Conservation (phyloP, 2,797 vertebrate genomes). For the Gobionotothen gibberifrons region DNA sequence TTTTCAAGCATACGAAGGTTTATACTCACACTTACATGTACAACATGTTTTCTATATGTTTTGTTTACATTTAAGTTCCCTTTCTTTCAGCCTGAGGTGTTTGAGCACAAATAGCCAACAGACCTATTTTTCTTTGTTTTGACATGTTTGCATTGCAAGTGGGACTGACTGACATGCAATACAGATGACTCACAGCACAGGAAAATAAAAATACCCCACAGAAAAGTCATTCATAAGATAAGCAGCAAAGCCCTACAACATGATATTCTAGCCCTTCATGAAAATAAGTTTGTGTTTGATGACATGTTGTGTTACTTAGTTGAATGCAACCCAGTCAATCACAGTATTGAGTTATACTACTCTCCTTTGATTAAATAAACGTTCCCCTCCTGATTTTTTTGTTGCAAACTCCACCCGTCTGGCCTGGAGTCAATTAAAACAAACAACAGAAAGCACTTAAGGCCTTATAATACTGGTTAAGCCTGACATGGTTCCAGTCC, state of each 20-base stretch:
- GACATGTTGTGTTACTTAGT: background rate
- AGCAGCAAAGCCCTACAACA: background rate
- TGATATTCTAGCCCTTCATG: background rate
- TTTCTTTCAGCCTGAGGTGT: background rate
- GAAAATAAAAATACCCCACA: background rate
- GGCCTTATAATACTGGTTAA: background rate
- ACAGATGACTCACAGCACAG: background rate
- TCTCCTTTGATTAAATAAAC: background rate
- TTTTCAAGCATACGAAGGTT: background rate
- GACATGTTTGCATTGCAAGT: background rate
- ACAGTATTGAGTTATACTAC: background rate
- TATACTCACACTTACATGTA: too few relatives aligned
- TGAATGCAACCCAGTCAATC: conserved; percentile 3
- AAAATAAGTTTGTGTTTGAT: background rate
- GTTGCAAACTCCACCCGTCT: conserved; percentile 27
- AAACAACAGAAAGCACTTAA: conserved; percentile 13
- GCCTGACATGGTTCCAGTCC: background rate
- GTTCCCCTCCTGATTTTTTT: conserved; percentile 6
- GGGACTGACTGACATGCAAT: background rate
- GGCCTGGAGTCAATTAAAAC: conserved; percentile 16
- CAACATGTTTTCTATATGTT: background rate
- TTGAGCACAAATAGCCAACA: background rate
- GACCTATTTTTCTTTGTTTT: background rate
- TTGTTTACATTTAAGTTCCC: background rate
- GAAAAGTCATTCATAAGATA: background rate